A percentile compares a stretch with the other conserved stretches of the same genome.
phyloP scores from a whole-genome alignment of 2,888 invertebrate genomes.

The Lasioglossum oenotherae region DNA sequence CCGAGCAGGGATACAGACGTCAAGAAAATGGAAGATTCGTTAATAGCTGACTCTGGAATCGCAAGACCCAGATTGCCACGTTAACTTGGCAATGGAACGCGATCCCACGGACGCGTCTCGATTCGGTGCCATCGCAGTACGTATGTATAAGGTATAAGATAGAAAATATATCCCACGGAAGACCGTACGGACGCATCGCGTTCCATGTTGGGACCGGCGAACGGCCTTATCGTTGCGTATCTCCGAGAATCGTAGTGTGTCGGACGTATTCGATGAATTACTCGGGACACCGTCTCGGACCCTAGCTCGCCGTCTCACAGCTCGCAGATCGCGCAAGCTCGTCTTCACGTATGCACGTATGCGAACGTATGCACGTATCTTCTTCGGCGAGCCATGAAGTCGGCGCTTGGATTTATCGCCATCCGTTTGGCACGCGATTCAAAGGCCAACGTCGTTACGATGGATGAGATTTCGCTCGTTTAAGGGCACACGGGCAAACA shows the following conservation, averaged over 20 bases:
- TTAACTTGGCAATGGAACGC: neutral
- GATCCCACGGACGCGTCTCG: conserved; percentile 5
- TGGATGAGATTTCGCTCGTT: conserved; percentile 72
- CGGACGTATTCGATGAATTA: conserved; percentile 39
- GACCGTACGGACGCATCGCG: neutral
- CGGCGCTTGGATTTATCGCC: conserved; percentile 64
- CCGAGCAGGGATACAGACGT: neutral
- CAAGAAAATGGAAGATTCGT: neutral
- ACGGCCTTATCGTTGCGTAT: conserved; percentile 21
- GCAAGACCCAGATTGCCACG: neutral
- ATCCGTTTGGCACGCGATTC: conserved; percentile 69
- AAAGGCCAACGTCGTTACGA: conserved; percentile 81
- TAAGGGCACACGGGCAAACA: conserved; percentile 74
- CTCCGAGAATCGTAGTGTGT: neutral
- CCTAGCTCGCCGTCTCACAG: neutral
- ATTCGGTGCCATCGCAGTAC: neutral
- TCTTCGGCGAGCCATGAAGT: conserved; percentile 24
- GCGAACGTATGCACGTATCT: conserved; percentile 61
- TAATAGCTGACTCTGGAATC: neutral
- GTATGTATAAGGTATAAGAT: too few species aligned
- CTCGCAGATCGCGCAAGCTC: neutral
- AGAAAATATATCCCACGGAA: conserved; percentile 27
- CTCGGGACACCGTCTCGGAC: neutral
- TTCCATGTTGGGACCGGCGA: neutral
- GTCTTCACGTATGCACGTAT: conserved; percentile 7